phyloP scores from a whole-genome alignment of 2,113 vertebrate genomes.

The Phrynosoma platyrhinos region DNA sequence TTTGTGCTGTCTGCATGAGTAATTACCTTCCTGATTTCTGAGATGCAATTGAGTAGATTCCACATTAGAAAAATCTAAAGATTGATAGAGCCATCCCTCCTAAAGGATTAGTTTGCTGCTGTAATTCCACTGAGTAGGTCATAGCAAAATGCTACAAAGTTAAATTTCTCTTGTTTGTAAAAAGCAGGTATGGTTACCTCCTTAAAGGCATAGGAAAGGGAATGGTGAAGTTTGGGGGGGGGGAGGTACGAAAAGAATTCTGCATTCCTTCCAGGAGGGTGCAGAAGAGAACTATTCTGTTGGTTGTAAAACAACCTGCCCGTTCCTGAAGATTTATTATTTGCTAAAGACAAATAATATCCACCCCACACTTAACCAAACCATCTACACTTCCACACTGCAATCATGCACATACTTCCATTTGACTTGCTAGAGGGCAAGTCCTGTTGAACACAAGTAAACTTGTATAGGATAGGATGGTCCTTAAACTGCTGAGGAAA shows the following conservation, averaged over 20 bases:
- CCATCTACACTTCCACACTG: no score
- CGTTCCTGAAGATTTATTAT: not conserved
- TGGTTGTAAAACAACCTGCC: rapidly evolving
- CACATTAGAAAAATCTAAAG: slow-evolving; percentile 89
- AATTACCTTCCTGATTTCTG: slow-evolving; percentile 97
- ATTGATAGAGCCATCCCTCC: slow-evolving; percentile 89
- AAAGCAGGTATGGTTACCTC: slow-evolving; percentile 76
- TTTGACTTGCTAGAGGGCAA: not conserved
- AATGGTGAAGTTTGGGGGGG: slow-evolving; percentile 42
- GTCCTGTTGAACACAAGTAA: not conserved
- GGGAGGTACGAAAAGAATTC: slow-evolving; percentile 38
- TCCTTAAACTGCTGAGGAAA: not conserved
- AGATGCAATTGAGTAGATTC: slow-evolving; percentile 92
- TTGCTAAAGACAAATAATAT: not conserved
- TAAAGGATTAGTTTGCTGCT: slow-evolving; percentile 86
- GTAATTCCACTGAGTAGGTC: slow-evolving; percentile 88
- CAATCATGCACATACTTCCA: no score
- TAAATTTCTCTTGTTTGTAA: slow-evolving; percentile 82
- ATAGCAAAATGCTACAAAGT: slow-evolving; percentile 83
- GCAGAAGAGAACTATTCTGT: not conserved
- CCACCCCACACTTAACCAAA: not conserved
- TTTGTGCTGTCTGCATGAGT: slow-evolving; percentile 95
- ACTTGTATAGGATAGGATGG: not conserved
- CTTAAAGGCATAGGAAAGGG: slow-evolving; percentile 55
- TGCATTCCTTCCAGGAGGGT: slow-evolving; percentile 13